Percentiles rank a stretch among this genome's conserved stretches.
Evolutionary conservation across 2,797 vertebrate genomes (phyloP).

Genomic region (Macropodus opercularis): DNA sequence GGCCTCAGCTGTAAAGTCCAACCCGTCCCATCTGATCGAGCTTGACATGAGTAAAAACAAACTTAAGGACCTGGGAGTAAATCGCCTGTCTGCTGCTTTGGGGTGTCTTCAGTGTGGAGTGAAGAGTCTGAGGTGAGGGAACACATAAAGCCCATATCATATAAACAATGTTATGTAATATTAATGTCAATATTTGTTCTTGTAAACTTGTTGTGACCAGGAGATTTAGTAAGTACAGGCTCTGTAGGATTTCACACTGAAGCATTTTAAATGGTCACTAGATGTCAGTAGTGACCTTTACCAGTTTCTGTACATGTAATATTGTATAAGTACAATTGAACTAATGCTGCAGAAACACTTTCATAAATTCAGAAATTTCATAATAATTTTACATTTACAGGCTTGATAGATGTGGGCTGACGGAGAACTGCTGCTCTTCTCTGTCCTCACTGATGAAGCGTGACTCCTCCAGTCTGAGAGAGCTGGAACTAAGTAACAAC

Average conservation of each 20-base stretch:
- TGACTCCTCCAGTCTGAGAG: constrained; percentile 12
- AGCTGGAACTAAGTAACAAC: constrained; percentile 30
- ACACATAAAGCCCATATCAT: neutral
- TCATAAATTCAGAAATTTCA: neutral
- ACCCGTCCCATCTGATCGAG: constrained; percentile 9
- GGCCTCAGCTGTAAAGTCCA: constrained; percentile 22
- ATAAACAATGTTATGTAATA: no score
- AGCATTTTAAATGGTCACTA: no score
- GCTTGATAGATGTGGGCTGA: constrained; percentile 23
- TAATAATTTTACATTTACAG: constrained; percentile 3
- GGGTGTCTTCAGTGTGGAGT: constrained; percentile 3
- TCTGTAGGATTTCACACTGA: no score
- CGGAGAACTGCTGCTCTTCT: constrained; percentile 8
- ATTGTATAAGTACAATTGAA: no score
- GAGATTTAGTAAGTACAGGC: no score
- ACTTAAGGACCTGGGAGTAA: constrained; percentile 22
- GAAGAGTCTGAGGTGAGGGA: constrained; percentile 17
- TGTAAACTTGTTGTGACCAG: neutral
- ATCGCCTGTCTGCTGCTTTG: constrained; percentile 6
- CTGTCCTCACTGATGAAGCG: constrained; percentile 13
- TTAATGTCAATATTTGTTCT: neutral
- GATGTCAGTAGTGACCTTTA: no score
- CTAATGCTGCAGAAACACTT: no score
- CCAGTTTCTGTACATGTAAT: no score
- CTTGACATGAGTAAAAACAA: constrained; percentile 34